These are phyloP conservation scores for Eupithecia tripunctaria DNA, from an alignment of 2,888 invertebrate genomes.

Conservation along the genomic window DNA sequence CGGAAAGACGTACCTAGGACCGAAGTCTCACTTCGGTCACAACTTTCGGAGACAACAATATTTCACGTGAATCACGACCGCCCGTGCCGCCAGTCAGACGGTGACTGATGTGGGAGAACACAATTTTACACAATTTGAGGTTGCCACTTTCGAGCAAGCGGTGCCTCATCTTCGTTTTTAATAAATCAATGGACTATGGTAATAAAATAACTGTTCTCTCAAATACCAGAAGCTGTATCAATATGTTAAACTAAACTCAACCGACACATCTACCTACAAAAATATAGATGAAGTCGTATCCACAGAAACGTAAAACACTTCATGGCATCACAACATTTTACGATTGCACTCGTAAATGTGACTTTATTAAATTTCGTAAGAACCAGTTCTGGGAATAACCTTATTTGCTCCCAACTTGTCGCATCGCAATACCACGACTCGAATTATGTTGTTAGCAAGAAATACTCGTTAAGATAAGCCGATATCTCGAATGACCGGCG, in stretches of 20 bases:
- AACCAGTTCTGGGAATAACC: conserved; percentile 48
- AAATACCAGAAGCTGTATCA: neutral
- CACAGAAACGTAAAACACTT: conserved; percentile 49
- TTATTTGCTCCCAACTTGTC: conserved; percentile 29
- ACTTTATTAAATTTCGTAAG: conserved; percentile 68
- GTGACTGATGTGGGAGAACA: no score
- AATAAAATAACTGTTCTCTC: neutral
- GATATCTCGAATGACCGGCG: conserved; percentile 11
- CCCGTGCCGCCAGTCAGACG: no score
- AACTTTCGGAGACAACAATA: no score
- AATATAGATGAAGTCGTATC: conserved; percentile 39
- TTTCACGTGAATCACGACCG: no score
- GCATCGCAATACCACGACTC: conserved; percentile 17
- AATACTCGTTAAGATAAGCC: conserved; percentile 33
- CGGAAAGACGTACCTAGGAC: no score
- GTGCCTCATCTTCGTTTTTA: no score
- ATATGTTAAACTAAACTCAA: neutral
- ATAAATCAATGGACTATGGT: no score
- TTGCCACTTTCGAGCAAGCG: no score
- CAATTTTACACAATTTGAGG: no score
- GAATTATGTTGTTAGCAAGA: conserved; percentile 35
- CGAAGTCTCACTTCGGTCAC: no score
- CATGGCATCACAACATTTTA: conserved; percentile 58
- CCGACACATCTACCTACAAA: conserved; percentile 3
- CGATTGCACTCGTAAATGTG: conserved; percentile 62